These are phyloP conservation scores for Dolichotis patagonum DNA, from an alignment of 2,113 vertebrate genomes.

Conservation along the genomic window DNA sequence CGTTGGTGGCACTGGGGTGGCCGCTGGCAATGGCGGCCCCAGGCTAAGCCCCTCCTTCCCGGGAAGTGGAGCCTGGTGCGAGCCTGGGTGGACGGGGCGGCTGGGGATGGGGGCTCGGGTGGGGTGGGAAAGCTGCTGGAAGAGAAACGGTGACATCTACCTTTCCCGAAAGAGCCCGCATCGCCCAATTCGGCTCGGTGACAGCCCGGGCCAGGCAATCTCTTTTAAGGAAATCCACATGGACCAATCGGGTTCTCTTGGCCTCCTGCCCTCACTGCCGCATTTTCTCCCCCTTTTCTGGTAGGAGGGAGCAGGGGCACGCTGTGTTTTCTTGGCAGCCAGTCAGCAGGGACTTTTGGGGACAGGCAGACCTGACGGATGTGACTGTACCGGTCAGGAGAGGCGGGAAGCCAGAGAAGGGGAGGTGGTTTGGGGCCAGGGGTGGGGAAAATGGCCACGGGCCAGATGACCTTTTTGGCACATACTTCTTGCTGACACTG, in stretches of 20 bases:
- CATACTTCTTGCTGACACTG: slow-evolving; percentile 29
- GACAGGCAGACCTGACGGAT: slow-evolving; percentile 76
- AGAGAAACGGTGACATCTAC: slow-evolving; percentile 37
- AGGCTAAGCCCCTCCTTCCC: slow-evolving; percentile 71
- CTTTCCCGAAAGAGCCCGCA: slow-evolving; percentile 55
- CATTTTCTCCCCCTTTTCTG: slow-evolving; percentile 32
- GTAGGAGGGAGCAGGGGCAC: slow-evolving; percentile 65
- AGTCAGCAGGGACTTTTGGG: slow-evolving; percentile 76
- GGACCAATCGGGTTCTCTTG: slow-evolving; percentile 72
- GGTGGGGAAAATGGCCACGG: slow-evolving; percentile 76
- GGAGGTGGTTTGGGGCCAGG: slow-evolving; percentile 45
- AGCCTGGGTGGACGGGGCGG: not conserved
- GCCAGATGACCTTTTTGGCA: slow-evolving; percentile 73
- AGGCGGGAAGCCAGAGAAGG: slow-evolving; percentile 67
- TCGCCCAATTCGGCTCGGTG: slow-evolving; percentile 63
- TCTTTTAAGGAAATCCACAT: slow-evolving; percentile 79
- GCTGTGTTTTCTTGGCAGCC: slow-evolving; percentile 77
- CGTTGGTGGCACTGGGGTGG: not conserved
- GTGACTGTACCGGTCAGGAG: slow-evolving; percentile 66
- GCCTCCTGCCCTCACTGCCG: slow-evolving; percentile 78
- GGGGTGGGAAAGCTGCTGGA: not conserved
- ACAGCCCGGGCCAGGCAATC: slow-evolving; percentile 48
- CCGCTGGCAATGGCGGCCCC: slow-evolving; percentile 69
- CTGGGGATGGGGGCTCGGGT: not conserved
- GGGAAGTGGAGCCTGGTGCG: slow-evolving; percentile 3